Evolutionary conservation across 2,113 vertebrate genomes (phyloP).

Genomic region (Charina bottae): DNA sequence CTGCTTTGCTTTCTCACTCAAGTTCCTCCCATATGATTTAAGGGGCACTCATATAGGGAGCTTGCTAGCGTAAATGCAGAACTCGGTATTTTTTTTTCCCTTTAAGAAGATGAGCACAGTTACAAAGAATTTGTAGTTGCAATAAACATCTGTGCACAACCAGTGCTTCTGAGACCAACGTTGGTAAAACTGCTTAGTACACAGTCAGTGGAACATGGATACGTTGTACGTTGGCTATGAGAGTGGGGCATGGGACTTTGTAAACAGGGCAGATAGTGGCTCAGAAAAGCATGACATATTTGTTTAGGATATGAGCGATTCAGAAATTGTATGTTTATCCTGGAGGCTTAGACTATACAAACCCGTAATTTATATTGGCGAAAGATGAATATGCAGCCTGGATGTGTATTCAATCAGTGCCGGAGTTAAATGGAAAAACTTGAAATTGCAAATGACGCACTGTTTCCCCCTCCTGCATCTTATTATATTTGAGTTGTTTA

Average conservation of each 20-base stretch:
- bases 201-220: background rate
- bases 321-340: slow-evolving; percentile 60
- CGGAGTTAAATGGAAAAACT: slow-evolving; percentile 63
- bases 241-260: background rate
- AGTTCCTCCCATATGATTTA: slow-evolving; percentile 44
- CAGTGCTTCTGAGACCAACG: slow-evolving; percentile 7
- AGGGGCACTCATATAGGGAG: slow-evolving; percentile 29
- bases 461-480: slow-evolving; percentile 49
- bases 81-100: slow-evolving; percentile 22
- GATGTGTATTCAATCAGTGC: slow-evolving; percentile 39
- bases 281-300: slow-evolving; percentile 56
- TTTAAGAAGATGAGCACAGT: slow-evolving; percentile 20
- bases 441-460: slow-evolving; percentile 49
- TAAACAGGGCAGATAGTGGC: slow-evolving; percentile 24
- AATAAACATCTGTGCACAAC: slow-evolving; percentile 18
- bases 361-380: slow-evolving; percentile 60
- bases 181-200: slow-evolving; percentile 12
- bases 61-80: slow-evolving; percentile 32
- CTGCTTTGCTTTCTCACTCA: slow-evolving; percentile 32
- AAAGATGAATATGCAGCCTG: slow-evolving; percentile 46
- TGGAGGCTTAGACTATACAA: slow-evolving; percentile 60
- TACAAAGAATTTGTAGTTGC: slow-evolving; percentile 16
- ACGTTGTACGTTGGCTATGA: background rate
- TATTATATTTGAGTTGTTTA: slow-evolving; percentile 67
- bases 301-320: slow-evolving; percentile 47